Base-by-base conservation (phyloP, 2,113 vertebrate species). In the Alaudala cheleensis region DNA sequence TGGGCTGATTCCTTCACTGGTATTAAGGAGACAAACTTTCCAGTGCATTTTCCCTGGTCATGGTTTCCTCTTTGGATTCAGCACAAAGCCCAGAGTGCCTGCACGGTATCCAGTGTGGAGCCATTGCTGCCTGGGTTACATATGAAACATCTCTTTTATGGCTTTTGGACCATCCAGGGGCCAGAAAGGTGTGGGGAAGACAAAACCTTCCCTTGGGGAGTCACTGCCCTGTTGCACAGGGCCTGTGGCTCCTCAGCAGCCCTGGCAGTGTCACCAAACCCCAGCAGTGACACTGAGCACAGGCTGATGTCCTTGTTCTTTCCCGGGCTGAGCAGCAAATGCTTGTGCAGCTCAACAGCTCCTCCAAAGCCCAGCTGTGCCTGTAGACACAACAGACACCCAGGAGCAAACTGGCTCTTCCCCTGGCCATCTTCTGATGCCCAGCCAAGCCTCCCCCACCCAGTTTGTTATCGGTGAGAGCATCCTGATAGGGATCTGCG, bases 321-420 rank as follows among this genome's bases (percentile, higher is more conserved):
- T 21, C 24, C 56, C 0, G 0, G 65, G 24, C 53, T 22, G 60
- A 34, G 65, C 69, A 56, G 31, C 37, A 24, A 56, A 47, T 0
- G 34, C 60, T 28, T 18, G 20, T 3, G 28, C n/a, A 22, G 81
- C 64, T 53, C 70, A 28, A 16, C 45, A 70, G 69, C 74, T 62
- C 57, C 40, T 45, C 21, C 5, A 3, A n/a, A n/a, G 19, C 39
- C 5, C 7, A 5, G 34, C 37, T 34, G 9, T 7, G 23, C 7
- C 11, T 26, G 23, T 0, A 11, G 22, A 17, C 12, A 23, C 25
- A 1, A 2, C 4, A 13, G 9, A 18, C 23, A 45, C 0, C 29
- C 56, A 11, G 64, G 13, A 78, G 45, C 45, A 29, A 16, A 21
- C 4, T 28, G n/a, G 40, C 45, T 33, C 81, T 33, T 54, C 24